Percentiles rank a stretch among this genome's conserved stretches.
These are phyloP conservation scores for Zapus hudsonius DNA, from an alignment of 2,113 vertebrate genomes.

Conservation along the genomic window DNA sequence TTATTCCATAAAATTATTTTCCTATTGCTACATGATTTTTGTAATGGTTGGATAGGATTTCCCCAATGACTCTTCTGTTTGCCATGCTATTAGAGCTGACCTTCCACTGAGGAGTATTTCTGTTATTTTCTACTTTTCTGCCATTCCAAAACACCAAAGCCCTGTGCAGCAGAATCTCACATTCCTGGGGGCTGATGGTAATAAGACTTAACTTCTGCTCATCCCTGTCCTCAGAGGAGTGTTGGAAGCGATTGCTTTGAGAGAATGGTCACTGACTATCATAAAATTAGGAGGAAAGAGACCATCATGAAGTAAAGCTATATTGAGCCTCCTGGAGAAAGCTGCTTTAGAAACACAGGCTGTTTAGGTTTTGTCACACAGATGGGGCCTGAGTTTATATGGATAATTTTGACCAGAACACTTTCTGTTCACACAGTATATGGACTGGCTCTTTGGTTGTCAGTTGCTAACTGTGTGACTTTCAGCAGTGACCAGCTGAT, in stretches of 20 bases:
- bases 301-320: neutral
- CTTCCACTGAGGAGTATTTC: neutral
- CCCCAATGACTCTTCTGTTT: neutral
- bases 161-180: neutral
- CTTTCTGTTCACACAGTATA: neutral
- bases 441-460: neutral
- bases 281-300: neutral
- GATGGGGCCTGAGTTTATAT: neutral
- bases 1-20: neutral
- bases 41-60: neutral
- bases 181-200: neutral
- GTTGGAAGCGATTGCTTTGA: neutral
- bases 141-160: slow-evolving; percentile 39
- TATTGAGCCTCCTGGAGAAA: neutral
- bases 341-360: neutral
- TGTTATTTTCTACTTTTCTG: slow-evolving; percentile 17
- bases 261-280: neutral
- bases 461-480: neutral
- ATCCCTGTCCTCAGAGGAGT: neutral
- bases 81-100: neutral
- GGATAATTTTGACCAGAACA: neutral
- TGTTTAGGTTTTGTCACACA: neutral
- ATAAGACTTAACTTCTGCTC: neutral
- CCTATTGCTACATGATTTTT: neutral
- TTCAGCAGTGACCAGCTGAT: neutral